Evolutionary conservation across 2,797 vertebrate species (phyloP).

Genomic region (Danionella dracula): DNA sequence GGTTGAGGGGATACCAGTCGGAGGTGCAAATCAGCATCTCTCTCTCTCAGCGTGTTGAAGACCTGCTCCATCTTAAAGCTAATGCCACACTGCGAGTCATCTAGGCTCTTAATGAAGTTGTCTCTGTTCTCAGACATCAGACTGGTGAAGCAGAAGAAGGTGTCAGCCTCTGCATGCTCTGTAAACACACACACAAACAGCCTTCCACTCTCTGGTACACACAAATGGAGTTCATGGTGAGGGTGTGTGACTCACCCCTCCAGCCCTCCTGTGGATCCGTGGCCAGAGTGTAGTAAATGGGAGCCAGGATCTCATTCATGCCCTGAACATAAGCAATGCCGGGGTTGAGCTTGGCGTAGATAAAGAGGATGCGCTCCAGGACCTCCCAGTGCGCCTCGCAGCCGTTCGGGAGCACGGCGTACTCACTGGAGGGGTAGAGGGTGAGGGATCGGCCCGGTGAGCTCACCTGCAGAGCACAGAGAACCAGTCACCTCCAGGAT

Average conservation of each 20-base stretch:
- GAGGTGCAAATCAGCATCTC: slow-evolving; percentile 86
- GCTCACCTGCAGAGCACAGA: slow-evolving; percentile 73
- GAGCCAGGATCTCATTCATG: slow-evolving; percentile 98
- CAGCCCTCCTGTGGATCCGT: slow-evolving; percentile 87
- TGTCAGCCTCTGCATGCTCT: slow-evolving; percentile 96
- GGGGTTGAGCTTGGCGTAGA: slow-evolving; percentile 97
- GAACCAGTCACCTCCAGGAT: background rate
- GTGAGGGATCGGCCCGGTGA: slow-evolving; percentile 80
- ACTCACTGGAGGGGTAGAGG: slow-evolving; percentile 79
- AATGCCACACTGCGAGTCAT: slow-evolving; percentile 96
- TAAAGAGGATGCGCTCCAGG: slow-evolving; percentile 95
- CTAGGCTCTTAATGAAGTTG: slow-evolving; percentile 98
- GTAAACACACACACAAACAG: slow-evolving; percentile 54
- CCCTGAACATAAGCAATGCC: slow-evolving; percentile 97
- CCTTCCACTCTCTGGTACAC: slow-evolving; percentile 83
- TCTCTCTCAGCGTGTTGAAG: slow-evolving; percentile 89
- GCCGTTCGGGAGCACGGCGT: slow-evolving; percentile 84
- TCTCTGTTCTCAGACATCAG: slow-evolving; percentile 98
- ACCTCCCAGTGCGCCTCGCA: slow-evolving; percentile 97
- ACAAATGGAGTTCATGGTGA: background rate
- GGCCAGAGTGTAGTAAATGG: slow-evolving; percentile 96
- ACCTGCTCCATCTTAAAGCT: slow-evolving; percentile 98
- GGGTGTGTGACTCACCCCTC: slow-evolving; percentile 76
- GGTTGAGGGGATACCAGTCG: slow-evolving; percentile 74
- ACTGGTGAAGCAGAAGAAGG: slow-evolving; percentile 97